Conservation (phyloP, 2,113 vertebrate species). For the Phaethornis superciliosus region DNA sequence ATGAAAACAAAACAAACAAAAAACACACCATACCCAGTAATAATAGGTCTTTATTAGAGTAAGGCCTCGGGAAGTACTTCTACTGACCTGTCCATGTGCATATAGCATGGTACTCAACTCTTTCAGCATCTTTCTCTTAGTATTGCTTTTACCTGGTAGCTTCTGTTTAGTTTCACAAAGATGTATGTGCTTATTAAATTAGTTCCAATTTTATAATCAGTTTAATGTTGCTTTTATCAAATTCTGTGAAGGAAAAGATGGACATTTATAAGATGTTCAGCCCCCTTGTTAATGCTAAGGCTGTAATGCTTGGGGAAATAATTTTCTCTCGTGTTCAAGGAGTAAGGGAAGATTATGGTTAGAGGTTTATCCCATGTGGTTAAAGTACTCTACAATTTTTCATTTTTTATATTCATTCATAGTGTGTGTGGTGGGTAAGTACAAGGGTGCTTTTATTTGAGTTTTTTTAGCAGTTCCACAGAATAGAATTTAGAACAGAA, state of each 20-base stretch:
- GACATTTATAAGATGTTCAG: background rate
- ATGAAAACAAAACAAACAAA: too few relatives aligned
- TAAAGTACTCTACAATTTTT: conserved; percentile 31
- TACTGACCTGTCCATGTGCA: fast-evolving
- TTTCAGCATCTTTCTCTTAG: background rate
- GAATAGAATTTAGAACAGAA: background rate
- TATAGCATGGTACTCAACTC: background rate
- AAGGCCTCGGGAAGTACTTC: background rate
- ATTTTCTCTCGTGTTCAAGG: background rate
- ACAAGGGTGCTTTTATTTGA: conserved; percentile 5
- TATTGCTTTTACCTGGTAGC: background rate
- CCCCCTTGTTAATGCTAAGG: background rate
- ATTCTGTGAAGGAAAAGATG: background rate
- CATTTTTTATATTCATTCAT: background rate
- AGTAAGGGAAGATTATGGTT: conserved; percentile 57
- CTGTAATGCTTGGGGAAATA: conserved; percentile 34
- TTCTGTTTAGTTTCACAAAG: background rate
- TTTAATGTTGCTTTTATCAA: background rate
- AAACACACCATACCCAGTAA: background rate
- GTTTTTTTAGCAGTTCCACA: background rate
- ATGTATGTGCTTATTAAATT: background rate
- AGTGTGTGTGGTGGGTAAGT: background rate
- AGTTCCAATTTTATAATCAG: background rate
- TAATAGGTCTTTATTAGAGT: background rate
- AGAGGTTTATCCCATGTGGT: conserved; percentile 31